Percentiles rank a stretch among this genome's conserved stretches.
Evolutionary conservation across 2,888 invertebrate species (phyloP).

Genomic region (Odontomyia ornata): DNA sequence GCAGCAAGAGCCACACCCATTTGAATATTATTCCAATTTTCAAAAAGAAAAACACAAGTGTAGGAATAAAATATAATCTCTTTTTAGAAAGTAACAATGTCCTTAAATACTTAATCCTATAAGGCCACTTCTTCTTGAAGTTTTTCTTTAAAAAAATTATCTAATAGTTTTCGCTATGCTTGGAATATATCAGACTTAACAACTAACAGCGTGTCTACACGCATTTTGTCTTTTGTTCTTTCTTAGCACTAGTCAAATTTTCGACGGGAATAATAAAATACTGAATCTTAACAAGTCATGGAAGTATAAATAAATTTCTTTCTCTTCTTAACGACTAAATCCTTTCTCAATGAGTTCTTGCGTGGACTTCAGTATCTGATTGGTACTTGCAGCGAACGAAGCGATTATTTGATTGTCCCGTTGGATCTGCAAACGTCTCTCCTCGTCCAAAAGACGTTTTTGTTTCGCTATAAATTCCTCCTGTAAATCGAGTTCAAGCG

Average conservation of each 20-base stretch:
- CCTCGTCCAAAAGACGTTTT: conserved; percentile 19
- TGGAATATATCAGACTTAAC: background rate
- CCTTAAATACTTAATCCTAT: background rate
- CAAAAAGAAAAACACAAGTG: no score
- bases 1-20: no score
- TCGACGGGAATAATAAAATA: background rate
- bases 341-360: conserved; percentile 27
- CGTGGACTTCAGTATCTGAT: conserved; percentile 21
- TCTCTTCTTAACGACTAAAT: conserved; percentile 5
- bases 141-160: background rate
- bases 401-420: conserved; percentile 32
- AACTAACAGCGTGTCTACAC: background rate
- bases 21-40: no score
- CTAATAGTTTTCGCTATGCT: conserved; percentile 2
- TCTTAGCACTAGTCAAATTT: background rate
- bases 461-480: conserved; percentile 46
- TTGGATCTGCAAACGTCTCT: conserved; percentile 41
- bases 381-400: conserved; percentile 29
- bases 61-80: background rate
- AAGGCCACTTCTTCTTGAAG: background rate
- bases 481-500: conserved; percentile 43
- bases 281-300: background rate
- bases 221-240: background rate
- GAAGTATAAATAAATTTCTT: background rate
- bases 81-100: background rate